Conservation (phyloP, 1,140 invertebrate species). For the Sarcophaga bullata region DNA sequence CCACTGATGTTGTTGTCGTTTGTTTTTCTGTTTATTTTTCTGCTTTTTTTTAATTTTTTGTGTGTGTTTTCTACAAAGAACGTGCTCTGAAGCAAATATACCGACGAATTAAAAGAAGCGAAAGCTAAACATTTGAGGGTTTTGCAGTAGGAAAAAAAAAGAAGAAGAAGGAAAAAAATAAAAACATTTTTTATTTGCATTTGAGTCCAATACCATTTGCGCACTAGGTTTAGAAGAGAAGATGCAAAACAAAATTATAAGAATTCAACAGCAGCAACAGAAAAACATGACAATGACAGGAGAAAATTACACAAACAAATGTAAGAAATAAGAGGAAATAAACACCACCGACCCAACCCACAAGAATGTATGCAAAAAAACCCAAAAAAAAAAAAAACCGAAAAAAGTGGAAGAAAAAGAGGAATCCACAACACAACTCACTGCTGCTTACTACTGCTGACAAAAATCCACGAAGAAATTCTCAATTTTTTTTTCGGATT, state of each 20-base stretch:
- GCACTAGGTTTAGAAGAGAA: background rate
- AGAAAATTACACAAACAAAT: background rate
- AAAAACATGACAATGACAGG: constrained; percentile 11
- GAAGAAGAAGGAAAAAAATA: too few relatives aligned
- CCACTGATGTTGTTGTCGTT: background rate
- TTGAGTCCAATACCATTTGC: background rate
- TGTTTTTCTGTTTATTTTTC: too few relatives aligned
- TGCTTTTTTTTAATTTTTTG: too few relatives aligned
- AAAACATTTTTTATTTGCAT: constrained; percentile 10
- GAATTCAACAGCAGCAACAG: background rate
- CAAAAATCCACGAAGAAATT: background rate
- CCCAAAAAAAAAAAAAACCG: background rate
- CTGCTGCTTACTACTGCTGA: background rate
- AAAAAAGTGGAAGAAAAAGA: too few relatives aligned
- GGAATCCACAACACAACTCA: too few relatives aligned
- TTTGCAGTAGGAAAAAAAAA: background rate
- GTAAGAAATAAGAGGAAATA: constrained; percentile 10
- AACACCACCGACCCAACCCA: constrained; percentile 18
- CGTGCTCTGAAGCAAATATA: background rate
- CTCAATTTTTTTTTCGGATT: background rate
- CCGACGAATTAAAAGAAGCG: background rate
- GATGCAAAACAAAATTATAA: background rate
- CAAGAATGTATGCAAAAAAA: background rate
- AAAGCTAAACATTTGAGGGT: background rate
- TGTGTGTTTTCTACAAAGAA: background rate